phyloP scores from a whole-genome alignment of 2,113 vertebrate genomes.

The Phrynosoma platyrhinos region DNA sequence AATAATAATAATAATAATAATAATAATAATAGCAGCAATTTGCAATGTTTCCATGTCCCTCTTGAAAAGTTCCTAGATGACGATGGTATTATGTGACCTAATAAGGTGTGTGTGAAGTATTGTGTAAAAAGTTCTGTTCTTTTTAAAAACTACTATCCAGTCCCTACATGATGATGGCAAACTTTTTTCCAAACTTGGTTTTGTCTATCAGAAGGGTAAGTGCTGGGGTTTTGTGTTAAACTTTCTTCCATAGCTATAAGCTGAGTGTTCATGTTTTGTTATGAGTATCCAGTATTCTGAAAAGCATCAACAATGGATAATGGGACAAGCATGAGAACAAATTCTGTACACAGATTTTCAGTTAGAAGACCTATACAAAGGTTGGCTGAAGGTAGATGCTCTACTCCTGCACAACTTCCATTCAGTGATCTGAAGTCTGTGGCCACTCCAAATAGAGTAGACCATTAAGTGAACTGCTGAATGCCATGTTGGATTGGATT shows the following conservation, averaged over 20 bases:
- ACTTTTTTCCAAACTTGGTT: no score
- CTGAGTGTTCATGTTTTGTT: conserved; percentile 16
- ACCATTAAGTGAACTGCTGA: no score
- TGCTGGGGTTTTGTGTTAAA: neutral
- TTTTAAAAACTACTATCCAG: neutral
- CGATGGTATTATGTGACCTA: neutral
- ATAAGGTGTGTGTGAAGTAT: neutral
- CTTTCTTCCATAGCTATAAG: conserved; percentile 28
- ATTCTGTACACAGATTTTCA: neutral
- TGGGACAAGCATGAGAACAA: neutral
- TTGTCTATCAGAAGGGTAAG: no score
- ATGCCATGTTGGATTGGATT: no score
- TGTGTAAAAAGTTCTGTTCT: neutral
- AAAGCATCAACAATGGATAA: neutral
- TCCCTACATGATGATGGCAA: neutral
- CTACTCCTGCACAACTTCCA: neutral
- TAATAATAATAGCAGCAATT: no score
- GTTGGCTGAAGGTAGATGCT: neutral
- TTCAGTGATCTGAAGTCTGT: neutral
- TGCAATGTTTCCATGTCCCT: neutral
- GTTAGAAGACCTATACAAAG: no score
- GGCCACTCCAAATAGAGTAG: no score
- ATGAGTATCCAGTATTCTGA: neutral
- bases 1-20: no score
- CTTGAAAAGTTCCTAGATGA: neutral